Percentiles rank a stretch among this genome's conserved stretches.
These are phyloP conservation scores for Danaus melanippus DNA, from an alignment of 1,140 invertebrate species.

Conservation along the genomic window DNA sequence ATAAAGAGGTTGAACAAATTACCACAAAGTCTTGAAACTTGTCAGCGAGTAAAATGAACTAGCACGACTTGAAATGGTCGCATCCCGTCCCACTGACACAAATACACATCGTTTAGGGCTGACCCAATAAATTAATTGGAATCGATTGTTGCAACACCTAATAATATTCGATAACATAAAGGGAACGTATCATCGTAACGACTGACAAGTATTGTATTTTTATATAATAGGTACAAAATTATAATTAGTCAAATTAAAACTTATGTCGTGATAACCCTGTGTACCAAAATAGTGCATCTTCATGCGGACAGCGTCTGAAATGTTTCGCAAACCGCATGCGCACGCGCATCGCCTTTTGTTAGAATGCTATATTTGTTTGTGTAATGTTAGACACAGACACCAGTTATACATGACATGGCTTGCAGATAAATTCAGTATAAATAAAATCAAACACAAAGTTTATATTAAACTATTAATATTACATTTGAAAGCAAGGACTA, in stretches of 20 bases:
- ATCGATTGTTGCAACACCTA: neutral
- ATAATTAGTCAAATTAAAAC: too few species aligned
- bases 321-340: constrained; percentile 24
- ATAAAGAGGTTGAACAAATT: too few species aligned
- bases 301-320: constrained; percentile 25
- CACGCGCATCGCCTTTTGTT: constrained; percentile 19
- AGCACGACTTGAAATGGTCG: constrained; percentile 43
- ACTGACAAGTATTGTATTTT: too few species aligned
- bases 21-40: constrained; percentile 2
- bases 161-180: too few species aligned
- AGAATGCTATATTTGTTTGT: constrained; percentile 5
- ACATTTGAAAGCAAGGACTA: too few species aligned
- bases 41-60: constrained; percentile 13
- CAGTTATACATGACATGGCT: too few species aligned
- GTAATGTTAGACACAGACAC: neutral
- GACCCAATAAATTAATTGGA: constrained; percentile 26
- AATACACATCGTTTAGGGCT: constrained; percentile 25
- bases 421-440: too few species aligned
- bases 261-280: constrained; percentile 5
- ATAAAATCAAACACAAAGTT: too few species aligned
- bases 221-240: too few species aligned
- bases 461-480: too few species aligned
- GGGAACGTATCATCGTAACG: too few species aligned
- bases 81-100: constrained; percentile 55
- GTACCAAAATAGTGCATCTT: constrained; percentile 27